Conservation (phyloP, 2,888 invertebrate species). For the Alcis repandata region DNA sequence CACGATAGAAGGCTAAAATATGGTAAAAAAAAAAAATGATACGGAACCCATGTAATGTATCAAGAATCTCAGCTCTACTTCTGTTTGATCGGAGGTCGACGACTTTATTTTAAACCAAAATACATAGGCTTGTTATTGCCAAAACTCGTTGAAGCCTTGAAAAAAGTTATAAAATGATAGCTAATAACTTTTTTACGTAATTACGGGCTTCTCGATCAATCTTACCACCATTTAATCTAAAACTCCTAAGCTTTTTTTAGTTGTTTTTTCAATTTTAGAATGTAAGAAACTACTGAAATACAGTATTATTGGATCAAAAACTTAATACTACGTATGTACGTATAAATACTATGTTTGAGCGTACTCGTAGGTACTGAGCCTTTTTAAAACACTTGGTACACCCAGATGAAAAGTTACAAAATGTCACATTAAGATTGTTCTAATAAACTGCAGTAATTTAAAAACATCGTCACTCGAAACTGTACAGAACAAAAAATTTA, state of each 20-base stretch:
- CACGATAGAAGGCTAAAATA: too few relatives aligned
- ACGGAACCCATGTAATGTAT: conserved; percentile 6
- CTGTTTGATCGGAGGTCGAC: conserved; percentile 18
- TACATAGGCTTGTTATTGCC: conserved; percentile 18
- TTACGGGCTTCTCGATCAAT: background rate
- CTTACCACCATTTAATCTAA: too few relatives aligned
- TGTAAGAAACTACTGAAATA: too few relatives aligned
- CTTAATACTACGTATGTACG: too few relatives aligned
- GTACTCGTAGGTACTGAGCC: too few relatives aligned
- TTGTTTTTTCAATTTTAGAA: too few relatives aligned
- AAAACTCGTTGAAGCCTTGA: conserved; percentile 6
- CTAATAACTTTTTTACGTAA: background rate
- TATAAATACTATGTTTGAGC: too few relatives aligned
- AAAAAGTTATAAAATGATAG: conserved; percentile 4
- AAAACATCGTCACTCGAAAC: background rate
- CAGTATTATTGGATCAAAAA: too few relatives aligned
- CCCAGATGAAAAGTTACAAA: too few relatives aligned
- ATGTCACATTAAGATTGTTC: too few relatives aligned
- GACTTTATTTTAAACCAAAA: conserved; percentile 20
- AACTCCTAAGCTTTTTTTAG: too few relatives aligned
- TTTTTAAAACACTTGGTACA: too few relatives aligned
- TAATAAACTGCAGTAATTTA: background rate
- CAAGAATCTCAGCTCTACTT: background rate
- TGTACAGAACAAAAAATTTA: background rate
- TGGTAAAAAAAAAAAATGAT: background rate